Base-by-base conservation (phyloP, 2,888 invertebrate species). In the Polydrusus tereticollis region DNA sequence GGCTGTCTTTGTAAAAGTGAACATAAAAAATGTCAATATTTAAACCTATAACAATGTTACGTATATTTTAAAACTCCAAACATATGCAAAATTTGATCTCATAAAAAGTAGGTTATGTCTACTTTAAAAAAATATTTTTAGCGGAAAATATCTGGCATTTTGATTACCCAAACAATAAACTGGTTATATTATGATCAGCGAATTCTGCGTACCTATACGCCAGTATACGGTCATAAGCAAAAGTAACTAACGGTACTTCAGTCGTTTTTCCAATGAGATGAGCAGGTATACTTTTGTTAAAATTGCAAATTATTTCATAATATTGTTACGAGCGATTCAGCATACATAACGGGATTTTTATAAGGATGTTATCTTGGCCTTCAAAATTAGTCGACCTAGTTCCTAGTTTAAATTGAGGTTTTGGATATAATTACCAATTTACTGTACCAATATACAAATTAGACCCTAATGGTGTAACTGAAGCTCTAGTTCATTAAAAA, bases 271-370 rank as follows among this genome's bases (percentile, higher is more conserved):
- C 26, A 26, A 50, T 50, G 14, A 14, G 50, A 50, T 50, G 26
- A 12, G 45, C 12, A 50, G 50, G 26, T 50, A 47, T 47, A 21
- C 47, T 47, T 21, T 47, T 47, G 47, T 12, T 36, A 60, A 60
- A 69, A 57, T 69, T 69, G 64, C 69, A 45, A 69, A 57, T 43
- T 63, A 57, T 69, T 69, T 69, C 69, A 23, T 69, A 69, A 69
- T 57, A 69, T 69, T 64, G 43, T 63, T 69, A 69, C 64, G 66
- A 66, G 38, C 66, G 66, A 66, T 55, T 66, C 62, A 69, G 63
- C 36, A 57, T 23, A 36, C 10, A 18, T 57, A 57, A 57, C 57
- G 57, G 57, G 38, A 33, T 57, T 57, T 57, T 57, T 57, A 60
- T 45, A 36, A 36, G 33, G 21, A 63, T 63, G 16, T 41, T 52